These are phyloP conservation scores for Drosophila pectinifera DNA, from an alignment of 1,140 invertebrate species.

Conservation along the genomic window DNA sequence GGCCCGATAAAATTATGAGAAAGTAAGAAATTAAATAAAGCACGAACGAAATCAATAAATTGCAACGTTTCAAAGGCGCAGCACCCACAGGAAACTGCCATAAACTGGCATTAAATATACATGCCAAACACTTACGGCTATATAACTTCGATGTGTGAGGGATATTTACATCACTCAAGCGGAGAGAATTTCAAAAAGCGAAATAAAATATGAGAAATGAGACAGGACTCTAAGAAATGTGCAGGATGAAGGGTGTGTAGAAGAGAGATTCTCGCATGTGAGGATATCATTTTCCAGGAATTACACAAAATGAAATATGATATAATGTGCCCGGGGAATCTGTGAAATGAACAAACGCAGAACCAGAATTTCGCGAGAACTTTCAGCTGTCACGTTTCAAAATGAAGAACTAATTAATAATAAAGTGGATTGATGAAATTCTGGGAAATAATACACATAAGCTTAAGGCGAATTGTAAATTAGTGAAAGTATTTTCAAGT, in stretches of 20 bases:
- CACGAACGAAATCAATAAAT: slow-evolving; percentile 78
- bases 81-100: slow-evolving; percentile 28
- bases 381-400: background rate
- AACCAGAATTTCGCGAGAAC: slow-evolving; percentile 1
- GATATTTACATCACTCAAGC: slow-evolving; percentile 44
- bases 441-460: background rate
- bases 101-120: slow-evolving; percentile 74
- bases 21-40: slow-evolving; percentile 64
- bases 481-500: background rate
- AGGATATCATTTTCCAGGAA: slow-evolving; percentile 31
- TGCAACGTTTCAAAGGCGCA: slow-evolving; percentile 49
- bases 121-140: slow-evolving; percentile 37
- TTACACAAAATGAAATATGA: slow-evolving; percentile 29
- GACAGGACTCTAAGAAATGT: slow-evolving; percentile 7
- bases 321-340: background rate
- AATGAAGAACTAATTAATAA: slow-evolving; percentile 17
- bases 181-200: background rate
- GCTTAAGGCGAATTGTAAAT: background rate
- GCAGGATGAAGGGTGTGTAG: background rate
- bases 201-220: slow-evolving; percentile 2
- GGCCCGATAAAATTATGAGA: slow-evolving; percentile 46
- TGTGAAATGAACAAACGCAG: slow-evolving; percentile 8
- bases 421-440: slow-evolving; percentile 13
- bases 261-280: background rate
- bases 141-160: slow-evolving; percentile 18